Base-by-base conservation (phyloP, 64 coral and sea anemone genomes). In the Acropora yongei region DNA sequence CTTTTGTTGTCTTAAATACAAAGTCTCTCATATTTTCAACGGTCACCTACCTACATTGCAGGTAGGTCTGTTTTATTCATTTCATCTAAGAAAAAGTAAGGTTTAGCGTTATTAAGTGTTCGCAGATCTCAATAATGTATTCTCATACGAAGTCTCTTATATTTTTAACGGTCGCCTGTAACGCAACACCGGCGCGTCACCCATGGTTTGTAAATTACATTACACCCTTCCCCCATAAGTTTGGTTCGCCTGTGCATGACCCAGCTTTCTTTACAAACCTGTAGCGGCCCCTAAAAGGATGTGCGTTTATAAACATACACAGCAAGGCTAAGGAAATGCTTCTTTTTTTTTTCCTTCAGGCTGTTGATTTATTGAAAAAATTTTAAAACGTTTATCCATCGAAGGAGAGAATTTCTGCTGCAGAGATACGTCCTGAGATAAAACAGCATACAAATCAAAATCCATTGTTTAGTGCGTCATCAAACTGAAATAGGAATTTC, bases 341-440 rank as follows among this genome's bases (percentile, higher is more conserved):
- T 86, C 57, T 1, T 85, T 87, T 86, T 72, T 1, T 85, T 87
- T 60, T 18, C 41, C 72, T 93, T 40, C 41, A 98, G 97, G 97
- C 97, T 55, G 85, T 98, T 8, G 94, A 98, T 75, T 83, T 98
- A 16, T 75, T 98, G 71, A 98, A 98, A 58, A 90, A 79, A 47
- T 98, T 98, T 78, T 80, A 30, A 30, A 30, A 96, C 6, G 97
- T 98, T 88, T 98, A 98, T 86, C 97, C 88, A 72, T 98, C 97
- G 1, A 98, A 96, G 60, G 86, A 89, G 74, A 87, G 97, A 91
- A 96, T 98, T 57, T 91, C 94, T 18, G 97, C 97, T 43, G 79
- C 91, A 20, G 94, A 98, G 91, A 94, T 98, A 74, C 57, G 53
- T 53, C 50, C 50, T 53, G 50, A 53, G 50, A 53, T 53, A 53